These are phyloP conservation scores for Marcusenius ussheri DNA, from an alignment of 2,113 vertebrate genomes.

Conservation along the genomic window DNA sequence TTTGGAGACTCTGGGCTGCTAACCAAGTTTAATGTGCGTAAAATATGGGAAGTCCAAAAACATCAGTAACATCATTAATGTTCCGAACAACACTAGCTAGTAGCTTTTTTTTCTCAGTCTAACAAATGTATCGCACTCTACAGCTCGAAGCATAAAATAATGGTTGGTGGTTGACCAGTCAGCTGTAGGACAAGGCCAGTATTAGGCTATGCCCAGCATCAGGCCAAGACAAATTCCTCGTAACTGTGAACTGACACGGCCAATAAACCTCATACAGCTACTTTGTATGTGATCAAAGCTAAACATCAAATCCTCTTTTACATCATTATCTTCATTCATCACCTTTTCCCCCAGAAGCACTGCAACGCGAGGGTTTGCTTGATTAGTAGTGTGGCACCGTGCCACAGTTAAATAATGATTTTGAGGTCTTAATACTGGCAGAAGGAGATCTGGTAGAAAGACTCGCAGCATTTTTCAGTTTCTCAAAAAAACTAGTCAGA, in stretches of 20 bases:
- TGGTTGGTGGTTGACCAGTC: not conserved
- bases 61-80: not conserved
- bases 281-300: not conserved
- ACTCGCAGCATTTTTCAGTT: not conserved
- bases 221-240: not conserved
- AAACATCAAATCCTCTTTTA: not conserved
- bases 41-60: not conserved
- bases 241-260: not conserved
- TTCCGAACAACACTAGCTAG: not conserved
- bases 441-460: not conserved
- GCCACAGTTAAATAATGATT: not conserved
- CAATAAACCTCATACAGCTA: not conserved
- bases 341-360: not conserved
- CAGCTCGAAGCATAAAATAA: not conserved
- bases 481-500: not conserved
- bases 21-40: not conserved
- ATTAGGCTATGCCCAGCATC: not conserved
- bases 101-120: not conserved
- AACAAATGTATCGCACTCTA: not conserved
- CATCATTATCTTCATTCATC: not conserved
- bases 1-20: not conserved
- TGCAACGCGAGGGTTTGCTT: not conserved
- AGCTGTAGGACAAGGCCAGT: not conserved
- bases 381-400: not conserved
- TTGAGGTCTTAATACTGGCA: not conserved